Conservation (phyloP, 53 echinoderm and acorn worm species). For the Crossaster papposus region DNA sequence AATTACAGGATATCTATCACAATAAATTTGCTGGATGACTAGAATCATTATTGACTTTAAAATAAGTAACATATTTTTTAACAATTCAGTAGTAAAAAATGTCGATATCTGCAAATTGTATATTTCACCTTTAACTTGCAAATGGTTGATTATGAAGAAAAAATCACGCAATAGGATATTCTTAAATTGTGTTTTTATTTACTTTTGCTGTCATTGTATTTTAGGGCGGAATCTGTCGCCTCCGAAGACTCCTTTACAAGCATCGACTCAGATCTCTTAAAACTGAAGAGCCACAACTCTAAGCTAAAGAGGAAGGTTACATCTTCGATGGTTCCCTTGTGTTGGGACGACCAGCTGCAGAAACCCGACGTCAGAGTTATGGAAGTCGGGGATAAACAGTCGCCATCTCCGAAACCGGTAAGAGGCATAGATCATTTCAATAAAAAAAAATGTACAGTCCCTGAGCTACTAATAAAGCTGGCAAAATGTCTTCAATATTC, state of each 20-base stretch:
- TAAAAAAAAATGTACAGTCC: not conserved
- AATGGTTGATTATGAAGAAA: too few species aligned
- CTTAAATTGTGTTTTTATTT: too few species aligned
- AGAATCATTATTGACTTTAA: too few species aligned
- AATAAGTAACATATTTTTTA: too few species aligned
- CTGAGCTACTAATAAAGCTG: not conserved
- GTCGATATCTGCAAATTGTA: too few species aligned
- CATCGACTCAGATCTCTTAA: conserved; percentile 35
- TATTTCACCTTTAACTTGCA: too few species aligned
- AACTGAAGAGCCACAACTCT: not conserved
- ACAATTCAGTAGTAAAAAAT: too few species aligned
- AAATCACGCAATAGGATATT: too few species aligned
- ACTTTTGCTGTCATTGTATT: too few species aligned
- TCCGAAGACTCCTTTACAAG: conserved; percentile 29
- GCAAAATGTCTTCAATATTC: too few species aligned
- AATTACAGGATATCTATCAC: too few species aligned
- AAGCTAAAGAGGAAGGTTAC: conserved; percentile 30
- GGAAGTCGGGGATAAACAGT: conserved; percentile 52
- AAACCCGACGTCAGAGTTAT: conserved; percentile 80
- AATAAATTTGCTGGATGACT: too few species aligned
- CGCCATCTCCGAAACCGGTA: conserved; percentile 68
- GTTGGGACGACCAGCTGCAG: conserved; percentile 88
- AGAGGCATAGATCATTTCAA: conserved; percentile 25
- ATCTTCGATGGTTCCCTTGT: conserved; percentile 71
- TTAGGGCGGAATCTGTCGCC: conserved; percentile 25